These are phyloP conservation scores for Caerostris extrusa DNA, from an alignment of 1,140 invertebrate genomes.

Conservation along the genomic window DNA sequence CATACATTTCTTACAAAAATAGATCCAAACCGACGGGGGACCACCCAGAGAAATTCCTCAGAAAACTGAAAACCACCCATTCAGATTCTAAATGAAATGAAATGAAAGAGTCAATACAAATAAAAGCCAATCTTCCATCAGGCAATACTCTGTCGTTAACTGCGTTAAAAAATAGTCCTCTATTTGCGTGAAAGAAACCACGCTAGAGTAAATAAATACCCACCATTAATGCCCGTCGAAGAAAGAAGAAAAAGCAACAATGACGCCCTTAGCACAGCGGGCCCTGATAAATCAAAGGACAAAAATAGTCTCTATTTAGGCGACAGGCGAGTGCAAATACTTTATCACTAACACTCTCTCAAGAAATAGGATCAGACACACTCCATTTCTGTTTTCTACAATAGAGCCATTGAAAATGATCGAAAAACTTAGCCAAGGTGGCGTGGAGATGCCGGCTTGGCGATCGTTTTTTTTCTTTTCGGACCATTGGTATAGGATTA, in stretches of 20 bases:
- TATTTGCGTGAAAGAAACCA: background rate
- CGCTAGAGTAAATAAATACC: slow-evolving; percentile 2
- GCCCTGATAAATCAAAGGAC: slow-evolving; percentile 20
- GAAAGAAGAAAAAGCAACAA: background rate
- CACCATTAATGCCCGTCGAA: background rate
- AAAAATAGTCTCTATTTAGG: slow-evolving; percentile 25
- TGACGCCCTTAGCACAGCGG: background rate
- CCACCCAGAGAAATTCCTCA: no score
- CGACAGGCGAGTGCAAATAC: background rate
- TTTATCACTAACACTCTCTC: slow-evolving; percentile 19
- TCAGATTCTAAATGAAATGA: no score
- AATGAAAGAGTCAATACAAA: no score
- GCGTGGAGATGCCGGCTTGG: slow-evolving; percentile 53
- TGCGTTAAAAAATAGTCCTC: background rate
- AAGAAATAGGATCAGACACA: background rate
- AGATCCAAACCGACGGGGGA: no score
- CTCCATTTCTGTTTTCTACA: slow-evolving; percentile 13
- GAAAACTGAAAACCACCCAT: background rate
- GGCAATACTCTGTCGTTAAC: background rate
- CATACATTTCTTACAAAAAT: no score
- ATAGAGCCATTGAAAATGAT: background rate
- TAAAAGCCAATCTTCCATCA: background rate
- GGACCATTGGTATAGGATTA: background rate
- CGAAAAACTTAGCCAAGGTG: slow-evolving; percentile 21
- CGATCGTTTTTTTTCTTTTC: background rate